phyloP scores from a whole-genome alignment of 2,113 vertebrate genomes.

The Electrona antarctica region DNA sequence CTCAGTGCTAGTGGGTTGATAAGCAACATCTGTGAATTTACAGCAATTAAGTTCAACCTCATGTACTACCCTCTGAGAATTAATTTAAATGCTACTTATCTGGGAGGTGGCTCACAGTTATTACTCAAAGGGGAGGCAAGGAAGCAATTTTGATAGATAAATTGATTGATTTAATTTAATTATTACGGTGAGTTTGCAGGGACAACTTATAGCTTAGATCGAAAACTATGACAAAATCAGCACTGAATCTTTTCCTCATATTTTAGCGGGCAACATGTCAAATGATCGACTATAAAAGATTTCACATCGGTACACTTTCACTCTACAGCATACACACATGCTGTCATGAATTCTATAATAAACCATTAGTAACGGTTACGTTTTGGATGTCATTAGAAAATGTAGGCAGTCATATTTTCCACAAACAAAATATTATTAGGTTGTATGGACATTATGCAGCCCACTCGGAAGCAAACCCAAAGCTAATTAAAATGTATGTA shows the following conservation, averaged over 20 bases:
- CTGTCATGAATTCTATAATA: constrained; percentile 3
- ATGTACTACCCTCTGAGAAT: no score
- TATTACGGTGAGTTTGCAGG: no score
- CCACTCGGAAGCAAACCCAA: constrained; percentile 60
- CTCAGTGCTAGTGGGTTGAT: neutral
- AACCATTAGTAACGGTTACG: constrained; percentile 25
- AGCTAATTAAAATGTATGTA: constrained; percentile 58
- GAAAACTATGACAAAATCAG: no score
- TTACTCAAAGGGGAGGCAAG: no score
- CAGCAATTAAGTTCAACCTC: no score
- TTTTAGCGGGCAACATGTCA: no score
- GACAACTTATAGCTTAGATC: no score
- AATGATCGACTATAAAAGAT: neutral
- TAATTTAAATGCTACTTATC: no score
- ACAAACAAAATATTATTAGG: constrained; percentile 62
- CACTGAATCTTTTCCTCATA: no score
- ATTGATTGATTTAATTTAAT: no score
- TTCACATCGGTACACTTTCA: neutral
- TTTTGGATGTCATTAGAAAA: constrained; percentile 19
- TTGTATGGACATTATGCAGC: constrained; percentile 54
- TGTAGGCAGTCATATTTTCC: constrained; percentile 37
- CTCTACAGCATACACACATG: neutral
- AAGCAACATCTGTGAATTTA: neutral
- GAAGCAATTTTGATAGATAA: no score
- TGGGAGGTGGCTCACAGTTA: no score